A percentile compares a stretch with the other conserved stretches of the same genome.
Evolutionary conservation across 2,888 invertebrate species (phyloP).

Genomic region (Onthophagus sagittarius): DNA sequence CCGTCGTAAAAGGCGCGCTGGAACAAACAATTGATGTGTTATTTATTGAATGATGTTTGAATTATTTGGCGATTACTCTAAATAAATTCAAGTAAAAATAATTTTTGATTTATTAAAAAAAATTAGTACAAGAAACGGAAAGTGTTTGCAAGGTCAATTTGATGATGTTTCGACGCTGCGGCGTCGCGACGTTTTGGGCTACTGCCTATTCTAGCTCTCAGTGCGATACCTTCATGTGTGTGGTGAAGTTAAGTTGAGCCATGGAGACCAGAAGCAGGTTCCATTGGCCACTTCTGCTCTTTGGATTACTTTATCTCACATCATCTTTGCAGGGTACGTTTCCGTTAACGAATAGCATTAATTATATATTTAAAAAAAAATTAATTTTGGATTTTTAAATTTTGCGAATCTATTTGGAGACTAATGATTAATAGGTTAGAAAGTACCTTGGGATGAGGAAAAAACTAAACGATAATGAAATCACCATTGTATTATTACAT

Average conservation of each 20-base stretch:
- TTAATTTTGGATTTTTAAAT: not conserved
- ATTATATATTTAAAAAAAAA: not conserved
- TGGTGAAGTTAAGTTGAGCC: constrained; percentile 49
- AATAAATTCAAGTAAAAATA: not conserved
- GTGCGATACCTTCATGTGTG: constrained; percentile 49
- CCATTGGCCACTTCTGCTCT: constrained; percentile 54
- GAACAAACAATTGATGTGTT: too few species aligned
- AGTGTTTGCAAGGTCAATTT: constrained; percentile 29
- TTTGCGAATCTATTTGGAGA: too few species aligned
- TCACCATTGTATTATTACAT: not conserved
- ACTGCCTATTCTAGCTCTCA: constrained; percentile 46
- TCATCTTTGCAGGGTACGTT: constrained; percentile 56
- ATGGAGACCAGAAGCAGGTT: constrained; percentile 57
- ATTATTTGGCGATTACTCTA: too few species aligned
- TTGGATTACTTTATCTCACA: constrained; percentile 54
- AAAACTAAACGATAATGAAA: not conserved
- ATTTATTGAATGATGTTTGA: too few species aligned
- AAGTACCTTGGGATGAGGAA: too few species aligned
- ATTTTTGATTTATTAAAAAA: not conserved
- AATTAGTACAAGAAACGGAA: not conserved
- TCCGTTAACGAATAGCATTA: constrained; percentile 41
- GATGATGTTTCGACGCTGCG: constrained; percentile 41
- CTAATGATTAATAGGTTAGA: not conserved
- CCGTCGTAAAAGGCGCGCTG: not conserved
- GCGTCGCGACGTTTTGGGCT: constrained; percentile 36